Conservation (phyloP, 2,888 invertebrate species). For the Pammene fasciana region DNA sequence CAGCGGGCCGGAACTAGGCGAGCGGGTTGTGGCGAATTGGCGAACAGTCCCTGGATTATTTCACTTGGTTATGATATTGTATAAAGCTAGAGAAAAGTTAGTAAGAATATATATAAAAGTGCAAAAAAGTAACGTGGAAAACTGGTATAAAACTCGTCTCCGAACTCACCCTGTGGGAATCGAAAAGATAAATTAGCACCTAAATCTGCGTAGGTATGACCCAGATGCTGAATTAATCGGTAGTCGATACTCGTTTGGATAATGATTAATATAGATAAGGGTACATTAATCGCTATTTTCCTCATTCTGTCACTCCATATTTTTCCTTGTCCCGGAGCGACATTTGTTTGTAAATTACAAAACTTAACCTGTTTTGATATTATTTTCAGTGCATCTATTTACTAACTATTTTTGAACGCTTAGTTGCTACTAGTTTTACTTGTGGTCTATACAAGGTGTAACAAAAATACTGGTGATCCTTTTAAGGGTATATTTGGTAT, state of each 20-base stretch:
- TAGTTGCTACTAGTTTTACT: too few relatives aligned
- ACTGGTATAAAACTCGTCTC: too few relatives aligned
- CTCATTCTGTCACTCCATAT: too few relatives aligned
- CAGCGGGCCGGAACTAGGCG: conserved; percentile 10
- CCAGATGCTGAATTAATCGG: conserved; percentile 8
- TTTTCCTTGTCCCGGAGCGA: neutral
- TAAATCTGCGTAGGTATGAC: neutral
- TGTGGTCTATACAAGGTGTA: too few relatives aligned
- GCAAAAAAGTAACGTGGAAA: too few relatives aligned
- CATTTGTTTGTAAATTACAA: neutral
- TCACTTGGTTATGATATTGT: neutral
- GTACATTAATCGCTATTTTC: neutral
- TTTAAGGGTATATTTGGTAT: too few relatives aligned
- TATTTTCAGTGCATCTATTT: too few relatives aligned
- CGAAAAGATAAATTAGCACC: conserved; percentile 8
- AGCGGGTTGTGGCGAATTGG: conserved; percentile 9
- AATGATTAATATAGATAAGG: neutral
- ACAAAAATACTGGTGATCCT: too few relatives aligned
- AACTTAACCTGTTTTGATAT: neutral
- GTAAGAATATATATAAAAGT: too few relatives aligned
- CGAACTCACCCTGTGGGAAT: too few relatives aligned
- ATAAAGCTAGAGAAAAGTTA: too few relatives aligned
- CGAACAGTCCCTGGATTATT: neutral
- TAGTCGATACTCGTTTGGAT: conserved; percentile 2
- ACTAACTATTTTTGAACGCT: too few relatives aligned